These are phyloP conservation scores for Nomada ferruginata DNA, from an alignment of 2,888 invertebrate species.

Conservation along the genomic window DNA sequence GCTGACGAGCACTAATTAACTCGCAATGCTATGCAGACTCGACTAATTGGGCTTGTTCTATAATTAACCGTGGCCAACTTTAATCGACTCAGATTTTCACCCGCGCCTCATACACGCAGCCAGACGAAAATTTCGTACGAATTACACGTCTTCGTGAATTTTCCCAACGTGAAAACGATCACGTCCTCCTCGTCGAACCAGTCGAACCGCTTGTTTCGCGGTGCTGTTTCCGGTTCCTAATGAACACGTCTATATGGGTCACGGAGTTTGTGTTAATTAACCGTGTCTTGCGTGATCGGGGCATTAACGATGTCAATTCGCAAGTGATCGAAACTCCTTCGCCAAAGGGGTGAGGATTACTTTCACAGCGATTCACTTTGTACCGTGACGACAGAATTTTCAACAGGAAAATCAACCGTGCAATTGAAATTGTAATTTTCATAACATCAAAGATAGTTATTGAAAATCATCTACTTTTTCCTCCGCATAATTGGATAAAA, in stretches of 20 bases:
- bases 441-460: no score
- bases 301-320: conserved; percentile 1
- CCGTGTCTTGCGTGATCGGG: conserved; percentile 23
- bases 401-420: no score
- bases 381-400: background rate
- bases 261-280: conserved; percentile 48
- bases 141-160: background rate
- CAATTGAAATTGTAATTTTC: background rate
- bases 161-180: background rate
- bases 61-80: conserved; percentile 60
- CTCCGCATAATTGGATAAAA: background rate
- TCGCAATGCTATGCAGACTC: conserved; percentile 51
- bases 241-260: conserved; percentile 26
- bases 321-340: background rate
- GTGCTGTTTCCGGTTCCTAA: conserved; percentile 25
- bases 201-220: conserved; percentile 20
- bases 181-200: background rate
- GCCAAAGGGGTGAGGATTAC: background rate
- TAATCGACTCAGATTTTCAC: conserved; percentile 55
- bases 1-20: conserved; percentile 63
- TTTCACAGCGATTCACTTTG: background rate
- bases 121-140: background rate
- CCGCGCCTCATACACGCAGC: background rate
- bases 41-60: conserved; percentile 65
- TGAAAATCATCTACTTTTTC: no score